Conservation (phyloP, 2,888 invertebrate species). For the Orthosia gothica region DNA sequence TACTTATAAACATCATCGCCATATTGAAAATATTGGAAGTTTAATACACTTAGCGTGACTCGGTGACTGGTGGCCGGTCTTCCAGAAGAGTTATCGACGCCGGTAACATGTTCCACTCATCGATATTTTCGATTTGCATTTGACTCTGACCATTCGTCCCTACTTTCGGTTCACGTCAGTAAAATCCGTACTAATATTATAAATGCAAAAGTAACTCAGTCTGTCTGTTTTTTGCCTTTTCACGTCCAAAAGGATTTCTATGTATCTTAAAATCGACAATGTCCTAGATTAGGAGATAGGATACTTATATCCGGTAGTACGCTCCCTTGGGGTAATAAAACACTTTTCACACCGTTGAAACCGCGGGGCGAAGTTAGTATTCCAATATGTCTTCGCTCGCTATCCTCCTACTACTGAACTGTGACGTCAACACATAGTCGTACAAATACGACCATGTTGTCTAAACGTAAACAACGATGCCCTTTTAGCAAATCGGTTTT, state of each 20-base stretch:
- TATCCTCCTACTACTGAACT: too few species aligned
- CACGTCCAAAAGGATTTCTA: too few species aligned
- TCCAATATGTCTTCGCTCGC: too few species aligned
- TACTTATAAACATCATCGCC: not conserved
- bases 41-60: conserved; percentile 25
- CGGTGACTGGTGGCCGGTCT: not conserved
- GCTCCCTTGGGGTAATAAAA: too few species aligned
- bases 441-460: not conserved
- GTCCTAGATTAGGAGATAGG: not conserved
- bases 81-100: conserved; percentile 30
- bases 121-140: conserved; percentile 50
- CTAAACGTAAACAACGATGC: not conserved
- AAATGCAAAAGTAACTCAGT: too few species aligned
- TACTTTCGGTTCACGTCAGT: conserved; percentile 5
- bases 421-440: not conserved
- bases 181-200: not conserved
- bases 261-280: too few species aligned
- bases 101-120: not conserved
- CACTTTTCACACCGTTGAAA: too few species aligned
- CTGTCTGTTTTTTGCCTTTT: too few species aligned
- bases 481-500: conserved; percentile 1
- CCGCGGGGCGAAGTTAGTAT: too few species aligned
- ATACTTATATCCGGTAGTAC: too few species aligned
- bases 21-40: conserved; percentile 11
- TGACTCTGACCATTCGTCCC: conserved; percentile 17